phyloP scores from a whole-genome alignment of 2,797 vertebrate genomes.

The Ptychobarbus kaznakovi region DNA sequence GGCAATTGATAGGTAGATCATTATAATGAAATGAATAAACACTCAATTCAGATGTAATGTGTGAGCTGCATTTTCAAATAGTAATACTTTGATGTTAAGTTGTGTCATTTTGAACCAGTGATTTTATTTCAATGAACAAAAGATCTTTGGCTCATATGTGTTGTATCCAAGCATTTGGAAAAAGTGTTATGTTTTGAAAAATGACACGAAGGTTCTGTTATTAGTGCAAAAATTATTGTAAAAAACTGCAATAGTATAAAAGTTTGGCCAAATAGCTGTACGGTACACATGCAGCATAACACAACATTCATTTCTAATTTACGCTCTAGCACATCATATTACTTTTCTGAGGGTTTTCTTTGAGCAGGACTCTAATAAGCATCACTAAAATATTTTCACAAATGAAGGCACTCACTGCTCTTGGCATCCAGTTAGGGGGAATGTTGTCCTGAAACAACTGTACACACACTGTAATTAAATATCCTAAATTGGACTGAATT shows the following conservation, averaged over 20 bases:
- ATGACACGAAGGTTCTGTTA: too few species aligned
- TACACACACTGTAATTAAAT: not conserved
- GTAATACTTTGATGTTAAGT: too few species aligned
- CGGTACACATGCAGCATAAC: not conserved
- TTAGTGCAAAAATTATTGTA: too few species aligned
- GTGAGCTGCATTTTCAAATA: too few species aligned
- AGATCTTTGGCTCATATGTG: too few species aligned
- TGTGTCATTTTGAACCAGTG: too few species aligned
- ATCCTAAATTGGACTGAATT: not conserved
- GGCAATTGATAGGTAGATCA: too few species aligned
- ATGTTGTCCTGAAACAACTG: constrained; percentile 1
- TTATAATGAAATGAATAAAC: too few species aligned
- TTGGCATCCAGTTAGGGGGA: not conserved
- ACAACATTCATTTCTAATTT: not conserved
- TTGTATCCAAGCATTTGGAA: too few species aligned
- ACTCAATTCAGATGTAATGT: too few species aligned
- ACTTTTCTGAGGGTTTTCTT: not conserved
- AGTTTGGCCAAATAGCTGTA: not conserved
- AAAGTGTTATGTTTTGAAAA: too few species aligned
- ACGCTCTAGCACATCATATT: not conserved
- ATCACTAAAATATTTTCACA: not conserved
- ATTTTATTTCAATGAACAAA: too few species aligned
- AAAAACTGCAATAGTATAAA: not conserved
- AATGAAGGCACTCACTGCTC: not conserved
- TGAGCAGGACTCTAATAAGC: not conserved